A percentile compares a stretch with the other conserved stretches of the same genome.
Conservation (phyloP, 2,797 vertebrate species). For the Mareca penelope region DNA sequence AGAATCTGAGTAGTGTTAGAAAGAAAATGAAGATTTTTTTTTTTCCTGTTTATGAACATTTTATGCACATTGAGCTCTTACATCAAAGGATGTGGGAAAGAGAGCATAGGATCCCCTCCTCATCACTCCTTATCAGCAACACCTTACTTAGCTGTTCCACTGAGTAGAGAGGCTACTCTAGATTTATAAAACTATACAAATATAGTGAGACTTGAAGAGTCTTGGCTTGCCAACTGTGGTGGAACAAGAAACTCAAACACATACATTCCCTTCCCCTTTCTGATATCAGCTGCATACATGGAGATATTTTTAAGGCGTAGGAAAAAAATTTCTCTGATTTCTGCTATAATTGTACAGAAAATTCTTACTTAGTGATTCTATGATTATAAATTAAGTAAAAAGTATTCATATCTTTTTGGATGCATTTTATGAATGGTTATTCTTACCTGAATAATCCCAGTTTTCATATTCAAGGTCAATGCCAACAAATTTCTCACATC, state of each 20-base stretch:
- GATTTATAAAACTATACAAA: not conserved
- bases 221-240: not conserved
- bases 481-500: not conserved
- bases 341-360: not conserved
- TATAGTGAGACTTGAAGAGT: not conserved
- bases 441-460: not conserved
- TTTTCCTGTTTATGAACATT: not conserved
- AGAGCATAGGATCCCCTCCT: not conserved
- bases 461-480: not conserved
- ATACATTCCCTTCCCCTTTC: not conserved
- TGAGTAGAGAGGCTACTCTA: not conserved
- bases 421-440: not conserved
- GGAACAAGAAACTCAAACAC: not conserved
- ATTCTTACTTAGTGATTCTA: not conserved
- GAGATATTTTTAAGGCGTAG: not conserved
- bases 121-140: not conserved
- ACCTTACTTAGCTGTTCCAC: not conserved
- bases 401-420: not conserved
- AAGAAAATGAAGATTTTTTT: not conserved
- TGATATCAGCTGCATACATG: not conserved
- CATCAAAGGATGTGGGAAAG: not conserved
- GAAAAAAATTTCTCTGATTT: not conserved
- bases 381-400: not conserved
- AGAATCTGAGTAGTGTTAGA: not conserved
- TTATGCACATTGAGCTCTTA: not conserved